phyloP scores from a whole-genome alignment of 1,140 invertebrate genomes.

The Metopolophium dirhodum region DNA sequence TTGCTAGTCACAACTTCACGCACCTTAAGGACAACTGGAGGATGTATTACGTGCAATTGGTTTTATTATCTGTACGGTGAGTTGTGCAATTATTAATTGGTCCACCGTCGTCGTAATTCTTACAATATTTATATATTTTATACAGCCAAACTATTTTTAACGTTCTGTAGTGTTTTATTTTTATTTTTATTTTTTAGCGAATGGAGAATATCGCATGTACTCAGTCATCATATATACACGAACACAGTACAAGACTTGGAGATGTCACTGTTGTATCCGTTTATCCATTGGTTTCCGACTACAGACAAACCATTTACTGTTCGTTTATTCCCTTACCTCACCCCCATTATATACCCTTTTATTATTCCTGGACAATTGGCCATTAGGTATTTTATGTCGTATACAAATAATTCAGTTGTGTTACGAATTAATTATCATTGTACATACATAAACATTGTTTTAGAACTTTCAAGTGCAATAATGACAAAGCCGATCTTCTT shows the following conservation, averaged over 20 bases:
- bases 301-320: constrained; percentile 64
- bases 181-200: constrained; percentile 69
- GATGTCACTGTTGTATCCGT: constrained; percentile 73
- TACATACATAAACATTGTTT: not conserved
- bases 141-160: not conserved
- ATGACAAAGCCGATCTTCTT: constrained; percentile 64
- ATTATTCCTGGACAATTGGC: constrained; percentile 64
- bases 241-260: constrained; percentile 82
- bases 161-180: constrained; percentile 4
- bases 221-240: constrained; percentile 82
- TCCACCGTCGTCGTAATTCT: not conserved
- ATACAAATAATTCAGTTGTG: not conserved
- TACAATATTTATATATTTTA: not conserved
- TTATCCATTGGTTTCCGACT: constrained; percentile 73
- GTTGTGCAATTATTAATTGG: not conserved
- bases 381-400: constrained; percentile 64
- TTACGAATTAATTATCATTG: not conserved
- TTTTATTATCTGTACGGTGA: constrained; percentile 28
- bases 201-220: constrained; percentile 77
- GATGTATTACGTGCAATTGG: constrained; percentile 71
- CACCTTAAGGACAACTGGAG: constrained; percentile 81
- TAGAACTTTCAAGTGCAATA: constrained; percentile 46
- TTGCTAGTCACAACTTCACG: constrained; percentile 81
- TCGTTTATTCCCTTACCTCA: constrained; percentile 63
- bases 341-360: constrained; percentile 66